Base-by-base conservation (phyloP, 1,140 invertebrate genomes). In the Drosophila pruinosa region DNA sequence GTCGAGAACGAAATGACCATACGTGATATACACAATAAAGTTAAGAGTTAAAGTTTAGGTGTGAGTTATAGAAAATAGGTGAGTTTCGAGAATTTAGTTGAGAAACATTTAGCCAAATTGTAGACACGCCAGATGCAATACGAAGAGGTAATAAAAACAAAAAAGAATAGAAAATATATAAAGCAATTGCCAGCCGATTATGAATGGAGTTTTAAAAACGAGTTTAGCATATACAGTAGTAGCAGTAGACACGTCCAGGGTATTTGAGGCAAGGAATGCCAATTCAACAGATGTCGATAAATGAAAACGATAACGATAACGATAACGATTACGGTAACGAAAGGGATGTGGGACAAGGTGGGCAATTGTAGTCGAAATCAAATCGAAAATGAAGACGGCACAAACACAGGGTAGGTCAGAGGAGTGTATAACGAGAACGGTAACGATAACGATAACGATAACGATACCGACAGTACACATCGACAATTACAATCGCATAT, bases 191-290 rank as follows among this genome's bases (percentile, higher is more conserved):
- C n/a, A 41, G 10, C 48, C 34, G 3, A 31, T 53, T 63, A 12
- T 39, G 17, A 50, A 41, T 28, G 17, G 24, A 34, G 36, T 41
- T 17, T 19, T 65, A 3, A 50, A 5, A 7, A 31, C 14, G 12
- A 34, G 50, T 28, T 38, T n/a, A n/a, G n/a, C n/a, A 31, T 41
- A 22, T 19, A 15, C n/a, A n/a, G n/a, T n/a, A n/a, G n/a, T n/a
- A 28, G 7, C 7, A 6, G 6, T n/a, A 48, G 38, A 45, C 48
- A 58, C 63, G 54, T 65, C 62, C 69, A 52, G 3, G 62, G 39
- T 59, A 72, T 72, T 59, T 34, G 19, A 58, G 36, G 26, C 36
- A 24, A 58, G 14, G 4, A 59, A 58, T 58, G 43, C 34, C 43
- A 17, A 64, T 31, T 1, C n/a, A 34, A 19, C 3, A 34, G 10